Evolutionary conservation across 2,113 vertebrate species (phyloP), one percentile per base, ranked within the genome.

Genomic region (Rhabdomys dilectus): DNA sequence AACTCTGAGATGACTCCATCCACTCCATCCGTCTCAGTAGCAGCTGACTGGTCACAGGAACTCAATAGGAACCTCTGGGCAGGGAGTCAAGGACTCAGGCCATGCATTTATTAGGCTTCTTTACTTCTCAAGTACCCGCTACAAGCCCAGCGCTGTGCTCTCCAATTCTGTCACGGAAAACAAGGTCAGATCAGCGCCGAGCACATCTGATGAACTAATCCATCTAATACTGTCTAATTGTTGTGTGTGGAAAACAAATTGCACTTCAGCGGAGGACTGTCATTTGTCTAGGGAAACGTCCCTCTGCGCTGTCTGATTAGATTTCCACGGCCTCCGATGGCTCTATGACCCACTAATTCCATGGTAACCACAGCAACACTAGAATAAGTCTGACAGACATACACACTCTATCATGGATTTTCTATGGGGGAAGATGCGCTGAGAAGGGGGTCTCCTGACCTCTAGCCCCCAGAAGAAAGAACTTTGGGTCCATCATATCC

Each of bases 181-280:
- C 84, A 87, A 87, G 84, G 84, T 87, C 84, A 87, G 84, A 51
- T 48, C 3, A 10, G 84, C 9, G 42, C 84, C 84, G 68, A 22
- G 42, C 31, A 36, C 62, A 51, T 68, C 62, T 11, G 11, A 68
- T 87, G 84, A 34, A 68, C 29, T 87, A 68, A 87, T 87, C 68
- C 66, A 87, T 87, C 62, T 87, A 87, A 68, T 51, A 51, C 84
- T 68, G 62, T 51, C 42, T 87, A 87, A 87, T 87, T 87, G 84
- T 62, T 87, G 62, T 51, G 84, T 51, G 45, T 48, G 19, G 42
- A 68, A 51, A 86, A 86, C 60, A 86, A 87, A 68, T 51, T 68
- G 42, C 5, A 3, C 42, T 22, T 48, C 62, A 51, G 62, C 24
- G 3, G 31, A 68, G 7, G 62, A 68, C 62, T 51, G 62, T 48